Base-by-base conservation (phyloP, 2,888 invertebrate genomes). In the Clitarchus hookeri region DNA sequence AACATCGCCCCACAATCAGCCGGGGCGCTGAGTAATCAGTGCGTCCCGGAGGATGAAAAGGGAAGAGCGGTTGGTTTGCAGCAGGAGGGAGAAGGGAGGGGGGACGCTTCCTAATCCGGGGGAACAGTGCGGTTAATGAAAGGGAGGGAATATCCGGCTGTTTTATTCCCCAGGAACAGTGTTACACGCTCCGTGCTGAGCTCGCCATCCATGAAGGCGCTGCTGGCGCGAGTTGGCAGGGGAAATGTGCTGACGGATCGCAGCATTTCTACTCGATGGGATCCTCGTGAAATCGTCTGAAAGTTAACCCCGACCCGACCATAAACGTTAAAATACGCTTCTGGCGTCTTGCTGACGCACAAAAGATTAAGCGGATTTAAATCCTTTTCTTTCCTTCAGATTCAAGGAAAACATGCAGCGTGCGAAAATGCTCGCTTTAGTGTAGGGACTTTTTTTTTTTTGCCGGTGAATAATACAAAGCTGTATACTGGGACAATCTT, bases 41-140 rank as follows among this genome's bases (percentile, higher is more conserved):
- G 65, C 65, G 65, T 65, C 65, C 65, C 65, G 2, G 65, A 19
- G 65, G 65, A 65, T 65, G 65, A 65, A 65, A 65, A 19, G 65
- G 65, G 65, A 23, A 19, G 65, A 3, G n/a, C 2, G 36, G 19
- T 65, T 11, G n/a, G 19, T 16, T 65, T n/a, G n/a, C 11, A 23
- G 65, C 0, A n/a, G 65, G 65, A 19, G 65, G 65, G 23, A 65
- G 65, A 23, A 23, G 53, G 53, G 53, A 4, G 4, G 48, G 6
- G 65, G 65, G 23, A 65, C 19, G 65, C 65, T 65, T n/a, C 65
- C 65, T 65, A 65, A 65, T 65, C 65, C 65, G 65, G 23, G 36
- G 23, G 65, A 65, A 65, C 65, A 65, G 65, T 65, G 65, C 65
- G 65, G 65, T 65, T 65, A 65, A 65, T 65, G 65, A 65, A 65